Evolutionary conservation across 2,113 vertebrate genomes (phyloP).

Genomic region (Pan troglodytes): DNA sequence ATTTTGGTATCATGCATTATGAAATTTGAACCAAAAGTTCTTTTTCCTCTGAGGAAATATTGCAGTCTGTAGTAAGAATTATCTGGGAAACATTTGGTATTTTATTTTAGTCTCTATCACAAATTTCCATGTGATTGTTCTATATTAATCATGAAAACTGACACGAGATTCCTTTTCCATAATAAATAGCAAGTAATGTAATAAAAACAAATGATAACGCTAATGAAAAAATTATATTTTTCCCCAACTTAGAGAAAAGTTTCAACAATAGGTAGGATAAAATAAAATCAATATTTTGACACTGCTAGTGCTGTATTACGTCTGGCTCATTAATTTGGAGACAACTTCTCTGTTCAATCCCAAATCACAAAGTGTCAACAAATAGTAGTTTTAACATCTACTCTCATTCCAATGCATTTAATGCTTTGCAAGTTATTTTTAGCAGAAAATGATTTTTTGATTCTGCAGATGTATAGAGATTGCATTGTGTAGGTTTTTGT

Average conservation of each 20-base stretch:
- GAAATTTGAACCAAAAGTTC: neutral
- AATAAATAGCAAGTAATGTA: conserved; percentile 79
- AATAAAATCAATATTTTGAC: conserved; percentile 86
- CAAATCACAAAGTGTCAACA: conserved; percentile 71
- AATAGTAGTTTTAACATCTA: conserved; percentile 53
- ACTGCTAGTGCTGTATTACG: conserved; percentile 80
- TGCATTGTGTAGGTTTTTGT: conserved; percentile 72
- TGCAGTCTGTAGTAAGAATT: neutral
- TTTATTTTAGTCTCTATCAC: conserved; percentile 49
- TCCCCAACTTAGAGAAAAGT: conserved; percentile 75
- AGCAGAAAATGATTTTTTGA: conserved; percentile 64
- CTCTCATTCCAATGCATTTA: conserved; percentile 33
- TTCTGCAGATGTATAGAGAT: conserved; percentile 72
- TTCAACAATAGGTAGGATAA: conserved; percentile 83
- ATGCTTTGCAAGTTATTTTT: conserved; percentile 67
- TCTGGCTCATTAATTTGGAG: conserved; percentile 84
- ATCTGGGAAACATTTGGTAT: neutral
- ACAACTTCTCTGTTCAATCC: conserved; percentile 82
- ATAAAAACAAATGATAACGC: conserved; percentile 78
- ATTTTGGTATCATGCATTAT: neutral
- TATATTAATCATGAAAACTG: conserved; percentile 52
- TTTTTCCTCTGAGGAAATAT: conserved; percentile 3
- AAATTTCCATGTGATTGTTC: conserved; percentile 39
- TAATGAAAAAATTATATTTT: conserved; percentile 79
- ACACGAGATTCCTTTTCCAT: conserved; percentile 48